A percentile compares a stretch with the other conserved stretches of the same genome.
These are phyloP conservation scores for Plutella xylostella DNA, from an alignment of 2,888 invertebrate genomes.

Conservation along the genomic window DNA sequence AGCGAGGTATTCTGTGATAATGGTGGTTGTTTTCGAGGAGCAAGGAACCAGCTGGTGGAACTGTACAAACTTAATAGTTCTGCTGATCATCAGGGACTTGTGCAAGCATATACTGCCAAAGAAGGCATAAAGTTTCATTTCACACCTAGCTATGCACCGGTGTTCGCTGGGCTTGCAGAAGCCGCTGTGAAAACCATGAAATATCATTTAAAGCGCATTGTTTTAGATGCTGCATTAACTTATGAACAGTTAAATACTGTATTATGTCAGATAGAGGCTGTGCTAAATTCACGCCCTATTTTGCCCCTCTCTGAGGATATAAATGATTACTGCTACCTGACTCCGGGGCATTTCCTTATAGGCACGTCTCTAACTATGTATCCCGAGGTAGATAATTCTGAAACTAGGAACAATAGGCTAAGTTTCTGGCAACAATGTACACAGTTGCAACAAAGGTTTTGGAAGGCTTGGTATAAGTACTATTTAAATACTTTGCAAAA, in stretches of 20 bases:
- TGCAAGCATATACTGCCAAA: neutral
- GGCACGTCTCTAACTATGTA: constrained; percentile 11
- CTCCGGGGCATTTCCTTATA: constrained; percentile 29
- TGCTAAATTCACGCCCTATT: constrained; percentile 21
- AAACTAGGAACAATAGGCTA: constrained; percentile 7
- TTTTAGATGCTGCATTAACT: constrained; percentile 14
- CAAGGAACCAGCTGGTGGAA: constrained; percentile 3
- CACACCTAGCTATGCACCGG: constrained; percentile 22
- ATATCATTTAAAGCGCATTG: constrained; percentile 19
- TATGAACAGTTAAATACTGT: constrained; percentile 22
- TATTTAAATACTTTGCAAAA: constrained; percentile 12
- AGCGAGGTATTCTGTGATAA: constrained; percentile 1
- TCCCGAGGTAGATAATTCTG: constrained; percentile 10
- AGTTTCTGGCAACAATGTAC: constrained; percentile 10
- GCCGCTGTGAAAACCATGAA: constrained; percentile 22
- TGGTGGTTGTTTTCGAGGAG: neutral
- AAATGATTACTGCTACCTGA: constrained; percentile 19
- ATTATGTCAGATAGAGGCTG: constrained; percentile 19
- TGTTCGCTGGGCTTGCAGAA: constrained; percentile 26
- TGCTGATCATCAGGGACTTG: neutral
- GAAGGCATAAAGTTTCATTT: constrained; percentile 14
- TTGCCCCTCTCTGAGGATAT: constrained; percentile 20
- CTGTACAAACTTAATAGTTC: neutral
- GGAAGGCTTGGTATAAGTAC: constrained; percentile 12
- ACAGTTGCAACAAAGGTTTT: constrained; percentile 10